phyloP scores from a whole-genome alignment of 2,888 invertebrate genomes.

The Lysandra coridon region DNA sequence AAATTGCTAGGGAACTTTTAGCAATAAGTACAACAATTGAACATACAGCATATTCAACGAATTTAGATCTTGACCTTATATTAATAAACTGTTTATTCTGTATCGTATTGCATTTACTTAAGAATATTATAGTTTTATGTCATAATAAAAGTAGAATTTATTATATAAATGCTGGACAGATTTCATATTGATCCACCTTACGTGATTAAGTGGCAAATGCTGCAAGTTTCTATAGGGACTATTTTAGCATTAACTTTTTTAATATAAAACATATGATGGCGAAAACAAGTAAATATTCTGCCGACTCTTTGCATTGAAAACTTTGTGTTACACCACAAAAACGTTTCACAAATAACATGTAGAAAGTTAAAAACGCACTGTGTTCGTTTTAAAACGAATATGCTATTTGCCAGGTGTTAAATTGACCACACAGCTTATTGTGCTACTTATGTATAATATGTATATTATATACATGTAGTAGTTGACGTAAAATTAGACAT shows the following conservation, averaged over 20 bases:
- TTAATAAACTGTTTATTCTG: neutral
- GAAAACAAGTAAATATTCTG: neutral
- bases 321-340: neutral
- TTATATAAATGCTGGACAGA: neutral
- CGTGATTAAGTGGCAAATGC: neutral
- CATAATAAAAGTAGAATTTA: neutral
- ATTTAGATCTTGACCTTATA: neutral
- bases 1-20: neutral
- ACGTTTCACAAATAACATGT: neutral
- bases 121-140: neutral
- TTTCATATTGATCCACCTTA: neutral
- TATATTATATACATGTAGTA: neutral
- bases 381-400: neutral
- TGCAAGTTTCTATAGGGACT: neutral
- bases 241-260: neutral
- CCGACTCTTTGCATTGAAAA: neutral
- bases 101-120: neutral
- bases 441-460: neutral
- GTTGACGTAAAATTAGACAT: slow-evolving; percentile 31
- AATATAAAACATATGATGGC: neutral
- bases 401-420: neutral
- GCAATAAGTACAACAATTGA: neutral
- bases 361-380: neutral
- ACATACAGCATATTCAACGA: neutral
- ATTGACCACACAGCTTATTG: neutral